These are phyloP conservation scores for Calypte anna DNA, from an alignment of 2,113 vertebrate genomes.

Conservation along the genomic window DNA sequence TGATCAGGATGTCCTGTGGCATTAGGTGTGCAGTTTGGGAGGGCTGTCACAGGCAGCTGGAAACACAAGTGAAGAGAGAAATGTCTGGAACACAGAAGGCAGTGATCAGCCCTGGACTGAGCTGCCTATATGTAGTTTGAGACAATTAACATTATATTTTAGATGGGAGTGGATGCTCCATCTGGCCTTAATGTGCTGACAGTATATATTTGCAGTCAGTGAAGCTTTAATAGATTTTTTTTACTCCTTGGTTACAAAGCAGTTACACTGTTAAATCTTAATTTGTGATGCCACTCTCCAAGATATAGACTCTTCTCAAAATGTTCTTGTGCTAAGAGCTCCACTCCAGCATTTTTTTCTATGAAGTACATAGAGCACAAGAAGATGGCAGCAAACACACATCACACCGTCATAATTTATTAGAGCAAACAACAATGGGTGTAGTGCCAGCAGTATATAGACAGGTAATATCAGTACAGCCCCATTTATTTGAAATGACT, in stretches of 20 bases:
- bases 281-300: neutral
- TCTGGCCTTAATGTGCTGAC: neutral
- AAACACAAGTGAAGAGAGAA: neutral
- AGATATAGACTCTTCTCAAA: neutral
- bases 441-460: neutral
- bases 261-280: neutral
- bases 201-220: neutral
- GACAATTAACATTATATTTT: neutral
- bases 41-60: neutral
- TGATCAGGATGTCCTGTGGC: neutral
- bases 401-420: neutral
- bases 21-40: neutral
- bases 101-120: neutral
- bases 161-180: neutral
- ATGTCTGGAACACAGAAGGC: neutral
- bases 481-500: neutral
- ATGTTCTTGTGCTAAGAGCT: neutral
- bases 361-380: neutral
- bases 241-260: neutral
- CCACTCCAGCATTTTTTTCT: neutral
- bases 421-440: fast-evolving
- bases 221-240: neutral
- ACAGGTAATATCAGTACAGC: neutral
- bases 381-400: neutral
- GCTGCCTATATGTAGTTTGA: neutral